These are phyloP conservation scores for Scaptomyza cyrtandrae DNA, from an alignment of 2,888 invertebrate species.

Conservation along the genomic window DNA sequence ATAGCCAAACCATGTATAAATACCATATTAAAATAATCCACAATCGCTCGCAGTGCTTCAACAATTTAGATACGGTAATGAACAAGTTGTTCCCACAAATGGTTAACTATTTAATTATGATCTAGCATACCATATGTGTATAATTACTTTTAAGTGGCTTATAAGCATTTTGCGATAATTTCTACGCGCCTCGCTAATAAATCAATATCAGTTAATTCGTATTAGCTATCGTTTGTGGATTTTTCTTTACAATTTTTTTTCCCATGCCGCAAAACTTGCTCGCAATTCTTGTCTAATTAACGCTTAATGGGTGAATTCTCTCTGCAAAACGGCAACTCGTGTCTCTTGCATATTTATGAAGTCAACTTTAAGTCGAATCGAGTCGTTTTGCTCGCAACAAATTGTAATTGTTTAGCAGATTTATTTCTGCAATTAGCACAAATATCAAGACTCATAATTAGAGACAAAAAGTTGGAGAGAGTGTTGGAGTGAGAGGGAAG, in stretches of 20 bases:
- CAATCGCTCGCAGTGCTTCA: constrained; percentile 12
- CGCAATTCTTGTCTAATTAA: constrained; percentile 51
- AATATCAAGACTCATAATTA: constrained; percentile 47
- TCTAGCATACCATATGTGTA: constrained; percentile 24
- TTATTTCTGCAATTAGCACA: constrained; percentile 73
- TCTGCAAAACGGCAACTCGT: constrained; percentile 28
- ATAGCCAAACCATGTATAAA: constrained; percentile 13
- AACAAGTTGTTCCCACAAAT: constrained; percentile 38
- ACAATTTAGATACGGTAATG: constrained; percentile 26
- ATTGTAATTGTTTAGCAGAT: constrained; percentile 74
- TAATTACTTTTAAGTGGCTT: constrained; percentile 61
- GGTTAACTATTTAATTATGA: constrained; percentile 46
- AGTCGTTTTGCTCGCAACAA: constrained; percentile 54
- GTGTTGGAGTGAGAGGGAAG: neutral
- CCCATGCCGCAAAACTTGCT: constrained; percentile 43
- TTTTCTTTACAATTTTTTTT: constrained; percentile 17
- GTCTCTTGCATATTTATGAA: constrained; percentile 74
- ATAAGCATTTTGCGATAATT: constrained; percentile 61
- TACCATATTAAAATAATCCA: constrained; percentile 18
- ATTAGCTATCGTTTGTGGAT: constrained; percentile 7
- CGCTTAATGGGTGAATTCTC: constrained; percentile 30
- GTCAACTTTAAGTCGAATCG: neutral
- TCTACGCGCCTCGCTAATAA: constrained; percentile 59
- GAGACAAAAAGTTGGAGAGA: neutral
- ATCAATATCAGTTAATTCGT: constrained; percentile 60